phyloP scores from a whole-genome alignment of 2,888 invertebrate genomes.

The Leptopilina syphax region DNA sequence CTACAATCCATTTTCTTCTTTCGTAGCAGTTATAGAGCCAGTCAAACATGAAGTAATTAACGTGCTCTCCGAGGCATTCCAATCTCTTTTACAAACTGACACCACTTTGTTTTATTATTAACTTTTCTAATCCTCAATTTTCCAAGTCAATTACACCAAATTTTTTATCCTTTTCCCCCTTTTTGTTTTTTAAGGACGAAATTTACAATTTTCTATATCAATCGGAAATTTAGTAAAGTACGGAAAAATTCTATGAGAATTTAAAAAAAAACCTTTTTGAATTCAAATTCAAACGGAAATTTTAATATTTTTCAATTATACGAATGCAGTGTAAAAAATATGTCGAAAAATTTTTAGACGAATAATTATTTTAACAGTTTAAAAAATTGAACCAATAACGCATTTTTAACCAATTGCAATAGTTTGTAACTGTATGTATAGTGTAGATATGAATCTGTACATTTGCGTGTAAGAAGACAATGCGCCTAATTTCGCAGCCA shows the following conservation, averaged over 20 bases:
- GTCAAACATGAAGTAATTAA: conserved; percentile 38
- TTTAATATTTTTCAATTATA: too few species aligned
- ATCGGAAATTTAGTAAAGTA: too few species aligned
- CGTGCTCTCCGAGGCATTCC: conserved; percentile 27
- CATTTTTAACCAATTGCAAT: too few species aligned
- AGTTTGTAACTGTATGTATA: neutral
- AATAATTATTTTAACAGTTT: too few species aligned
- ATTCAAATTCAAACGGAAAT: too few species aligned
- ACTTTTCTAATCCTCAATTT: conserved; percentile 17
- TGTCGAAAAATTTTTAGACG: too few species aligned
- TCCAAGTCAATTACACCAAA: neutral
- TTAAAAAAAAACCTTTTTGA: too few species aligned
- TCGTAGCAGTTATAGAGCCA: conserved; percentile 35
- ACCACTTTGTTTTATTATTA: conserved; percentile 26
- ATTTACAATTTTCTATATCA: too few species aligned
- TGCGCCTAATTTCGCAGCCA: conserved; percentile 57
- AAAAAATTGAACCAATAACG: too few species aligned
- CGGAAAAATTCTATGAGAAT: too few species aligned
- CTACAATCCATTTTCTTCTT: conserved; percentile 35
- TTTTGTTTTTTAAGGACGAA: too few species aligned
- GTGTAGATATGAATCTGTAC: neutral
- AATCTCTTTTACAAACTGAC: conserved; percentile 31
- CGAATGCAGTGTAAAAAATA: too few species aligned
- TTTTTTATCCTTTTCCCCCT: neutral
- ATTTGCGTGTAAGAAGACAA: conserved; percentile 1